Base-by-base conservation (phyloP, 2,888 invertebrate species). In the Ectemnius lituratus region DNA sequence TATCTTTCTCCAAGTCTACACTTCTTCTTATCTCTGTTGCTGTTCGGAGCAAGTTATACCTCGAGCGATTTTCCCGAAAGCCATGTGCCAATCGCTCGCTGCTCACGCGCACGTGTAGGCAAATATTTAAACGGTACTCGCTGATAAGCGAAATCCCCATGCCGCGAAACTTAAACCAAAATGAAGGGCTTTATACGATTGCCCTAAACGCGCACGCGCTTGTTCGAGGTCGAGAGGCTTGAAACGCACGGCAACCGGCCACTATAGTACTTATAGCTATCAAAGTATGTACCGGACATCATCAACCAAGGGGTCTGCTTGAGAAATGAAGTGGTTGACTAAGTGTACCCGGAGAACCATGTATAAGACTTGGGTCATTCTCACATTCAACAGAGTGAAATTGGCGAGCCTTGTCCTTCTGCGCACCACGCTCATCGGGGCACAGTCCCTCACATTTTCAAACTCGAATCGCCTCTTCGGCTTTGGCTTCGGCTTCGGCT, bases 401-500 rank as follows among this genome's bases (percentile, higher is more conserved):
- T 37, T 37, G 1, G 37, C 37, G 37, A 37, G 37, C 11, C 1
- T 37, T 0, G 8, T 37, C 2, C 23, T 23, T 0, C 0, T 23
- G 23, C 23, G 23, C 23, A 23, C 8, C 37, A 2, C 37, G 5
- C 37, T 66, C 58, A 18, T 62, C 62, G 20, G 11, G 16, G 58
- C 23, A 52, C 49, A 64, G 67, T 70, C 76, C 67, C 70, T 81
- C 81, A 79, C 81, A 81, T 79, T 79, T 78, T 63, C 67, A 75
- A 75, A 70, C 66, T 37, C 37, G 62, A 56, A 49, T 47, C 74
- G 27, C 57, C 67, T 67, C 66, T 67, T 37, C 68, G 37, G 37
- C 37, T 37, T 37, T 8, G 37, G 37, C 37, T 67, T 37, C 68
- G 37, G 58, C 66, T 67, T 37, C 68, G 37, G 37, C 37, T 37